These are phyloP conservation scores for Balanococcus diminutus DNA, from an alignment of 2,888 invertebrate species.

Conservation along the genomic window DNA sequence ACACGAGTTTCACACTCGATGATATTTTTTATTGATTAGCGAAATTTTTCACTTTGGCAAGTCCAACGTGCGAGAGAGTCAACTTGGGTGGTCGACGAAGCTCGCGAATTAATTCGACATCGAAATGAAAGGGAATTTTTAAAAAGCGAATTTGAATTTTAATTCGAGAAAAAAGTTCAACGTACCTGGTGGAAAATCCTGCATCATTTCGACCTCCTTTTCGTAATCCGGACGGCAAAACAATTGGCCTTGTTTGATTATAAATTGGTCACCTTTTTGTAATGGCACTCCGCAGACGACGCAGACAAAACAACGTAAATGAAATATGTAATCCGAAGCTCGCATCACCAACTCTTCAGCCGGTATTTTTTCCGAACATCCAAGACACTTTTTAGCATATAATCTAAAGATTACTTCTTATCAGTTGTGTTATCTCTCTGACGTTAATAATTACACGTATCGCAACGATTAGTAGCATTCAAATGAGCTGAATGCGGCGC, in stretches of 20 bases:
- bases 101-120: not conserved
- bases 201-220: slow-evolving; percentile 76
- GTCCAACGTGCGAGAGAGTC: no score
- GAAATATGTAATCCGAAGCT: slow-evolving; percentile 72
- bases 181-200: slow-evolving; percentile 63
- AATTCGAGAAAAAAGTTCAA: not conserved
- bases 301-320: slow-evolving; percentile 79
- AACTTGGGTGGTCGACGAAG: not conserved
- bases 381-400: slow-evolving; percentile 76
- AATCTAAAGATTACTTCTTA: slow-evolving; percentile 64
- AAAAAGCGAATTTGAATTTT: not conserved
- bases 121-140: not conserved
- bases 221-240: slow-evolving; percentile 82
- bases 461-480: not conserved
- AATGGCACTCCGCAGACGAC: slow-evolving; percentile 76
- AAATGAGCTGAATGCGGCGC: not conserved
- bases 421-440: slow-evolving; percentile 48
- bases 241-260: slow-evolving; percentile 77
- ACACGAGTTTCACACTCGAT: not conserved
- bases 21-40: not conserved
- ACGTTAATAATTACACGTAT: slow-evolving; percentile 21
- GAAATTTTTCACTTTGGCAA: not conserved
- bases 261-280: slow-evolving; percentile 82
- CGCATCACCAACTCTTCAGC: slow-evolving; percentile 82
- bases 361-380: slow-evolving; percentile 73